phyloP scores from a whole-genome alignment of 2,797 vertebrate species.

The Pogoniulus pusillus region DNA sequence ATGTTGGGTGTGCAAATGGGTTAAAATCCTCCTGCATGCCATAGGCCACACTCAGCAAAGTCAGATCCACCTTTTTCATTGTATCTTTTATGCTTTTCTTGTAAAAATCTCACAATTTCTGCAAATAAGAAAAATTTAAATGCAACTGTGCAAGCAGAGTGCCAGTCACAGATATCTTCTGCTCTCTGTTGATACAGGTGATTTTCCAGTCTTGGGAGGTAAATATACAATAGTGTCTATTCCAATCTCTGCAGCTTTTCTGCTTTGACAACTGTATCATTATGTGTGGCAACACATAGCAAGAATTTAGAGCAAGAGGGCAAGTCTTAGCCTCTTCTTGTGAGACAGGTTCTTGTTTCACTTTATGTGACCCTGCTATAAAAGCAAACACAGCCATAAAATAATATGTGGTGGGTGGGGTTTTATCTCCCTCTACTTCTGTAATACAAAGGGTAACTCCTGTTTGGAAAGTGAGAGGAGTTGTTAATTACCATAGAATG shows the following conservation, averaged over 20 bases:
- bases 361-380: background rate
- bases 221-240: background rate
- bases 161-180: background rate
- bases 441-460: background rate
- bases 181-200: background rate
- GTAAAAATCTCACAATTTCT: background rate
- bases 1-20: fast-evolving
- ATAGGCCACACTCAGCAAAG: background rate
- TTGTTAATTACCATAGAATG: background rate
- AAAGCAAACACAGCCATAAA: background rate
- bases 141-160: background rate
- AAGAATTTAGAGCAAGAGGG: background rate
- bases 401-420: background rate
- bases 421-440: background rate
- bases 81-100: background rate
- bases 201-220: background rate
- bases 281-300: fast-evolving
- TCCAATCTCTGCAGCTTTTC: background rate
- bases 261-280: background rate
- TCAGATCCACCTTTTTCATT: background rate
- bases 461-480: fast-evolving
- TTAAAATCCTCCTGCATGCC: background rate
- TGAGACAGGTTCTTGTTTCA: background rate
- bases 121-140: background rate
- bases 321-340: background rate